phyloP scores from a whole-genome alignment of 2,113 vertebrate species.

The Petrocephalus zakoni region DNA sequence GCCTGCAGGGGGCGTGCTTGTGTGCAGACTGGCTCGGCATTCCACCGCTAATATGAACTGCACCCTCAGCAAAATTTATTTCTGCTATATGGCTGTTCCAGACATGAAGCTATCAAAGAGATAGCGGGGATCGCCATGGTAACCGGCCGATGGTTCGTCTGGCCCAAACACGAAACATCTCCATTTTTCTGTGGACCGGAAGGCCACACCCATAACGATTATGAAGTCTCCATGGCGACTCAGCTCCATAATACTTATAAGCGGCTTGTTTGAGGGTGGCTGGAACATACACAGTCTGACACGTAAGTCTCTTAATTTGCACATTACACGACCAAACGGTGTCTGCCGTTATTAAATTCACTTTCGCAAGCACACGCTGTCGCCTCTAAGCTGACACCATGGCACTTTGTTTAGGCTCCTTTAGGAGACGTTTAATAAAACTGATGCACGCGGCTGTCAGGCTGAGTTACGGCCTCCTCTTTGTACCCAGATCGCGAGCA shows the following conservation, averaged over 20 bases:
- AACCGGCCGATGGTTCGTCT: not conserved
- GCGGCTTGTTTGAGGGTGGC: not conserved
- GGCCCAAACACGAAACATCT: not conserved
- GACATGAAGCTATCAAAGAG: slow-evolving; percentile 11
- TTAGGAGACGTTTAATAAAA: slow-evolving; percentile 26
- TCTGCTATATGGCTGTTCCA: slow-evolving; percentile 7
- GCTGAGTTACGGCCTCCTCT: slow-evolving; percentile 20
- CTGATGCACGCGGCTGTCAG: slow-evolving; percentile 22
- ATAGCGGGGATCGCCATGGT: slow-evolving; percentile 20
- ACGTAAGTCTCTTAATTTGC: not conserved
- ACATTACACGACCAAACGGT: not conserved
- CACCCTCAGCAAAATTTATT: slow-evolving; percentile 17
- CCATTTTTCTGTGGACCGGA: not conserved
- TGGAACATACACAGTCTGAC: not conserved
- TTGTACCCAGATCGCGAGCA: not conserved
- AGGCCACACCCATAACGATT: not conserved
- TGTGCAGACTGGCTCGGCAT: not conserved
- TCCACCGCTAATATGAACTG: slow-evolving; percentile 1
- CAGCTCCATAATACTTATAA: not conserved
- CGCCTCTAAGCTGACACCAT: slow-evolving; percentile 6
- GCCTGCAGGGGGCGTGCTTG: not conserved
- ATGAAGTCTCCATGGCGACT: not conserved
- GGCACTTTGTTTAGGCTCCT: slow-evolving; percentile 14
- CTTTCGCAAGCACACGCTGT: not conserved
- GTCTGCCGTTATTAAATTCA: slow-evolving; percentile 3